phyloP scores from a whole-genome alignment of 2,797 vertebrate genomes.

The Sciurus vulgaris region DNA sequence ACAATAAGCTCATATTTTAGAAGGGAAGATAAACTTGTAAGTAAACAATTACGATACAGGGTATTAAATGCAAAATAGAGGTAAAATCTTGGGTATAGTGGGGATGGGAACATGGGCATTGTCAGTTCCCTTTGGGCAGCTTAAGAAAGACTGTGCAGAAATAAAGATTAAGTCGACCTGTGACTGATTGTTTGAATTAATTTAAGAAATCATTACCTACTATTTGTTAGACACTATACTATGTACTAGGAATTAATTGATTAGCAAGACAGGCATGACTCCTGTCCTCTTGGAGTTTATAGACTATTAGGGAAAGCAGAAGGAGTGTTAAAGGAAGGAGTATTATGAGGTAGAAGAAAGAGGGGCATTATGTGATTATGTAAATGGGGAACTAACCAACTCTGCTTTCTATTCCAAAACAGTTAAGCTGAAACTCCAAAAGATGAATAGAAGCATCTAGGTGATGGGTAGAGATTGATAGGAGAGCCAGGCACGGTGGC shows the following conservation, averaged over 20 bases:
- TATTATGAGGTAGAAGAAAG: constrained; percentile 13
- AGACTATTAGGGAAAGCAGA: constrained; percentile 38
- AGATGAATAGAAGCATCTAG: neutral
- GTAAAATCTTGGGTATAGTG: neutral
- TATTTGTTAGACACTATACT: constrained; percentile 42
- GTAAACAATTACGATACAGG: neutral
- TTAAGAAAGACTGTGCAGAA: constrained; percentile 46
- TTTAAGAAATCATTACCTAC: neutral
- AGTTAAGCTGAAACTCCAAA: constrained; percentile 22
- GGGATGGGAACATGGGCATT: neutral
- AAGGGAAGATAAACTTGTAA: neutral
- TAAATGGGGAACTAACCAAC: constrained; percentile 9
- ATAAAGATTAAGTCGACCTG: constrained; percentile 9
- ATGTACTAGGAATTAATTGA: neutral
- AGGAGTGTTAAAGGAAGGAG: neutral
- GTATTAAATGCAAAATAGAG: neutral
- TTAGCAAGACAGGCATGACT: neutral
- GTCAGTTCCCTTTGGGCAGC: neutral
- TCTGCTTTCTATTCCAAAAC: neutral
- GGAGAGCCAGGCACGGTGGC: neutral
- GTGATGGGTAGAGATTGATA: neutral
- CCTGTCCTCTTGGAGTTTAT: constrained; percentile 21
- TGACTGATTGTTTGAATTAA: constrained; percentile 44
- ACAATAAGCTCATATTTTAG: constrained; percentile 4
- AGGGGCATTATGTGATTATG: neutral